These are phyloP conservation scores for Heterochromis multidens DNA, from an alignment of 2,113 vertebrate species.

Conservation along the genomic window DNA sequence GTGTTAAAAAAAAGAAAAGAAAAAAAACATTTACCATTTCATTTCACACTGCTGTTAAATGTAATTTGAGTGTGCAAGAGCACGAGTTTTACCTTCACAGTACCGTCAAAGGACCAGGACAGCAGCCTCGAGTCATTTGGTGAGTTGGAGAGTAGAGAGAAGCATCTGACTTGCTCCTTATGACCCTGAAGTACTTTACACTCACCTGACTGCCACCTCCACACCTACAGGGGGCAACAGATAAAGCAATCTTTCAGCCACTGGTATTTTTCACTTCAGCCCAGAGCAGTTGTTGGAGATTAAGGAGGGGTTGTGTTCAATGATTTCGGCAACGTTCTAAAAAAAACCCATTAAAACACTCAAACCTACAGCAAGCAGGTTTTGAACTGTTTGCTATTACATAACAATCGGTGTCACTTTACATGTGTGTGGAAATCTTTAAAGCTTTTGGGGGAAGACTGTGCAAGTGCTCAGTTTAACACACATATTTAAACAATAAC, in stretches of 20 bases:
- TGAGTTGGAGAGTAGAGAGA: constrained; percentile 76
- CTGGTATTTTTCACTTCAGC: background rate
- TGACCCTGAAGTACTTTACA: constrained; percentile 81
- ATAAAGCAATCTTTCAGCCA: background rate
- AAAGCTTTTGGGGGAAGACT: too few species aligned
- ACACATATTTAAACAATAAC: too few species aligned
- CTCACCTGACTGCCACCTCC: constrained; percentile 83
- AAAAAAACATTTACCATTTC: background rate
- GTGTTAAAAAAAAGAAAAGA: background rate
- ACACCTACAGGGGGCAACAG: constrained; percentile 76
- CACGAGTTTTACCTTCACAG: constrained; percentile 81
- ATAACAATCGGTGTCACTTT: too few species aligned
- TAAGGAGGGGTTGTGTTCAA: too few species aligned
- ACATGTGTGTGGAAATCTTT: too few species aligned
- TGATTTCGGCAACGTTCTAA: background rate
- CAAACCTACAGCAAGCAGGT: too few species aligned
- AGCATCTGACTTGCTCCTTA: constrained; percentile 86
- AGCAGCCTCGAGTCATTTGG: constrained; percentile 74
- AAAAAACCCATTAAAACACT: too few species aligned
- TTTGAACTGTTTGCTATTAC: too few species aligned
- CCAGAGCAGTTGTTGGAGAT: background rate
- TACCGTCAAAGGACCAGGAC: constrained; percentile 95
- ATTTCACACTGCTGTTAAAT: background rate
- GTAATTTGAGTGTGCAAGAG: background rate
- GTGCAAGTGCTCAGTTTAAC: too few species aligned